Base-by-base conservation (phyloP, 2,888 invertebrate genomes). In the Creontiades dilutus region DNA sequence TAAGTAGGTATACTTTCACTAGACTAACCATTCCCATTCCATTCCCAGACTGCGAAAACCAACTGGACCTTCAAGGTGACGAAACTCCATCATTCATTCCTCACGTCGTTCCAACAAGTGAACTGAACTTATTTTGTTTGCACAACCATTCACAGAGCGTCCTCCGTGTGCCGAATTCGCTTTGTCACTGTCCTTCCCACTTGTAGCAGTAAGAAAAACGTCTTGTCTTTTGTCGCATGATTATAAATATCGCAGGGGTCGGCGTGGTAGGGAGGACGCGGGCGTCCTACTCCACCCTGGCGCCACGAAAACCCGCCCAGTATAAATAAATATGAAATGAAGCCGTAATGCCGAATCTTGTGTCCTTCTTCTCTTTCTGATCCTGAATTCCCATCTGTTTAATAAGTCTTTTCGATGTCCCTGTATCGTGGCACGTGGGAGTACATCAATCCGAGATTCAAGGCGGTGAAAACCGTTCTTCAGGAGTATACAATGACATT, bases 281-380 rank as follows among this genome's bases (percentile, higher is more conserved):
- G 85, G 48, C 85, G n/a, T 37, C 85, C 85, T 61, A 57, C 61
- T 61, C 61, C 85, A 61, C 57, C 57, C 85, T 86, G 85, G 85
- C 85, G 85, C 85, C 85, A 86, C 85, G 28, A 57, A 86, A 61
- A 86, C 85, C 85, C 85, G 85, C 37, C 85, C 85, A 57, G 85
- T 86, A 86, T 86, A 86, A 86, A 86, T 86, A 86, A 61, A 86
- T 86, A 86, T 61, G n/a, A 86, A 86, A 86, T 86, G 61, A 86
- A 84, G 37, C 57, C 57, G 28, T 84, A 55, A 86, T 61, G 68
- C 37, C 85, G 61, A 86, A 61, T 82, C 82, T 80, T 12, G 80
- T 28, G 27, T 78, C 16, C 78, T 46, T 78, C 11, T 4, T 16
- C 78, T 68, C 19, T 12, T 68, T 23, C 27, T 68, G 68, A 68